These are phyloP conservation scores for Canis aureus DNA, from an alignment of 2,113 vertebrate genomes.

Conservation along the genomic window DNA sequence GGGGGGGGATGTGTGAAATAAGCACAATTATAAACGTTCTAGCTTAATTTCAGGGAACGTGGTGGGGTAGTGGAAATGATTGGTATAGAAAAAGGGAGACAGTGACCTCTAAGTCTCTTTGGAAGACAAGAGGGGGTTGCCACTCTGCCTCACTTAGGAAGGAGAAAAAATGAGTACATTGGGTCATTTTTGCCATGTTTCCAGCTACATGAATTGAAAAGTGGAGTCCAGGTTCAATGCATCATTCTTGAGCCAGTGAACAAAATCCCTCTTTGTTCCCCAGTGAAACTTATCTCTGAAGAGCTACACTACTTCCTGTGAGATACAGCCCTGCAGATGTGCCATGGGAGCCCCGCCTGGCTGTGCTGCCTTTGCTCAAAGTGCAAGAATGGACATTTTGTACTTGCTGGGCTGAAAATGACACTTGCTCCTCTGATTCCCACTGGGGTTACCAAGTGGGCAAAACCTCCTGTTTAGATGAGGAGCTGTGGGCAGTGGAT, in stretches of 20 bases:
- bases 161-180: slow-evolving; percentile 48
- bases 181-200: slow-evolving; percentile 75
- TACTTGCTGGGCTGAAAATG: slow-evolving; percentile 82
- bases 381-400: slow-evolving; percentile 89
- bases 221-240: slow-evolving; percentile 83
- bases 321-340: slow-evolving; percentile 86
- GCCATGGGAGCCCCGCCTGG: slow-evolving; percentile 64
- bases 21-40: neutral
- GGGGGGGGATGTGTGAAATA: neutral
- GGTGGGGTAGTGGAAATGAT: neutral
- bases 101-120: slow-evolving; percentile 36
- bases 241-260: slow-evolving; percentile 81
- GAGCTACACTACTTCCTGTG: slow-evolving; percentile 87
- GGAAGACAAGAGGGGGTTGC: slow-evolving; percentile 34
- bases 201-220: slow-evolving; percentile 79
- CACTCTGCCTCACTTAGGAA: slow-evolving; percentile 44
- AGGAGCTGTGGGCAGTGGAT: neutral
- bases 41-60: neutral
- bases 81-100: neutral
- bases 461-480: slow-evolving; percentile 79
- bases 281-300: slow-evolving; percentile 88
- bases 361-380: slow-evolving; percentile 78
- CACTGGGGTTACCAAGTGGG: slow-evolving; percentile 66
- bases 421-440: slow-evolving; percentile 81
- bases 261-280: slow-evolving; percentile 89